Evolutionary conservation across 2,888 invertebrate species (phyloP).

Genomic region (Volucella inflata): DNA sequence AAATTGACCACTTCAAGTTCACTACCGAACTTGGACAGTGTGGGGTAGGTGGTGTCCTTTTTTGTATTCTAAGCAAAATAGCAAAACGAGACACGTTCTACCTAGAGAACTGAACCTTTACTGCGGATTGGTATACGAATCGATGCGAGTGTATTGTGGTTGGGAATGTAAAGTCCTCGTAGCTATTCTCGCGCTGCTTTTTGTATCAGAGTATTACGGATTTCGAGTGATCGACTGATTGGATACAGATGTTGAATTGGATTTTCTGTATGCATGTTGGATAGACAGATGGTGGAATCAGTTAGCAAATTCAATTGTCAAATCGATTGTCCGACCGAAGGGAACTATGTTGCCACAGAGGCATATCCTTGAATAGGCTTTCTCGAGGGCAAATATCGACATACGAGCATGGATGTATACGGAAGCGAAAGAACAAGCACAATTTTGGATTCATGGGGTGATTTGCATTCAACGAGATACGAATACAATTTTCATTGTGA

Average conservation of each 20-base stretch:
- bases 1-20: slow-evolving; percentile 26
- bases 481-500: not conserved
- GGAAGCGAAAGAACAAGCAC: too few relatives aligned
- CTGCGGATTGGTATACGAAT: not conserved
- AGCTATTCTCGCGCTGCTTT: slow-evolving; percentile 12
- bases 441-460: slow-evolving; percentile 33
- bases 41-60: not conserved
- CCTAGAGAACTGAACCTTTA: slow-evolving; percentile 15
- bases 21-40: not conserved
- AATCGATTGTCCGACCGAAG: slow-evolving; percentile 23
- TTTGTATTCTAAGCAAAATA: not conserved
- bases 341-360: slow-evolving; percentile 10
- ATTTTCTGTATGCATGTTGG: slow-evolving; percentile 29
- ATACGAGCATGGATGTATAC: not conserved
- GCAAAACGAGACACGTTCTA: not conserved
- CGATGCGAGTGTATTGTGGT: slow-evolving; percentile 15
- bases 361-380: slow-evolving; percentile 16
- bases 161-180: not conserved
- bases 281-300: slow-evolving; percentile 25
- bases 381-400: slow-evolving; percentile 4
- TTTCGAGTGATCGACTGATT: slow-evolving; percentile 16
- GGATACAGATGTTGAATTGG: slow-evolving; percentile 53
- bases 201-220: not conserved
- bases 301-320: slow-evolving; percentile 46
- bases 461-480: slow-evolving; percentile 26